phyloP scores from a whole-genome alignment of 2,888 invertebrate genomes.

The Folsomia manolachei region DNA sequence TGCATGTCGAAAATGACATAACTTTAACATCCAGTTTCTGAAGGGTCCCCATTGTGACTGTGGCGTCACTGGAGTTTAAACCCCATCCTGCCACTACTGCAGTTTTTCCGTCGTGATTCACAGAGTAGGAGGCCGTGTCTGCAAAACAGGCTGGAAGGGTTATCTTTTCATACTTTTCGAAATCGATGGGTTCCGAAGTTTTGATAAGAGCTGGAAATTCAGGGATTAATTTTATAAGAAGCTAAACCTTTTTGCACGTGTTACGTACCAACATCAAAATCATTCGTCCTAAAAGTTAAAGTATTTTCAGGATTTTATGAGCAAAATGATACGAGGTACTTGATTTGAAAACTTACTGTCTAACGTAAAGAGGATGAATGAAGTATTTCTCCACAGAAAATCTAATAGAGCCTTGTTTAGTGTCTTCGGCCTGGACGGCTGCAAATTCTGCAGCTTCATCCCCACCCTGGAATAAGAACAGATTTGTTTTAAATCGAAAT shows the following conservation, averaged over 20 bases:
- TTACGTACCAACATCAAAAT: slow-evolving; percentile 33
- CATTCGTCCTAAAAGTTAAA: slow-evolving; percentile 32
- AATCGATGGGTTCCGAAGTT: slow-evolving; percentile 34
- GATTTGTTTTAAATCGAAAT: no score
- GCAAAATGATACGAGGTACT: no score
- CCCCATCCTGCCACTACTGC: slow-evolving; percentile 41
- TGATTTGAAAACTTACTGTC: slow-evolving; percentile 25
- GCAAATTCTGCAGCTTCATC: neutral
- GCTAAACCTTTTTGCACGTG: neutral
- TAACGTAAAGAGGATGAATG: slow-evolving; percentile 42
- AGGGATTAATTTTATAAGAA: neutral
- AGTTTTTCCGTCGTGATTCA: slow-evolving; percentile 27
- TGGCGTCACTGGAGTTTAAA: slow-evolving; percentile 27
- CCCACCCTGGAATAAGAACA: no score
- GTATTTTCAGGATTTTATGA: neutral
- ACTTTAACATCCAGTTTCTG: slow-evolving; percentile 44
- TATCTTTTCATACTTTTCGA: slow-evolving; percentile 17
- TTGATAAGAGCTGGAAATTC: slow-evolving; percentile 30
- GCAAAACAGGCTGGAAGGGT: slow-evolving; percentile 34
- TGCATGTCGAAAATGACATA: slow-evolving; percentile 32
- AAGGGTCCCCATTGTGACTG: slow-evolving; percentile 32
- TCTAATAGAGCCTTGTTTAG: slow-evolving; percentile 26
- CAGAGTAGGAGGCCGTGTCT: slow-evolving; percentile 16
- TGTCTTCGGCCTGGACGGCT: slow-evolving; percentile 14
- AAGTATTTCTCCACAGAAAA: slow-evolving; percentile 37